Conservation (phyloP, 2,797 vertebrate species). For the Acanthurus lineatus region DNA sequence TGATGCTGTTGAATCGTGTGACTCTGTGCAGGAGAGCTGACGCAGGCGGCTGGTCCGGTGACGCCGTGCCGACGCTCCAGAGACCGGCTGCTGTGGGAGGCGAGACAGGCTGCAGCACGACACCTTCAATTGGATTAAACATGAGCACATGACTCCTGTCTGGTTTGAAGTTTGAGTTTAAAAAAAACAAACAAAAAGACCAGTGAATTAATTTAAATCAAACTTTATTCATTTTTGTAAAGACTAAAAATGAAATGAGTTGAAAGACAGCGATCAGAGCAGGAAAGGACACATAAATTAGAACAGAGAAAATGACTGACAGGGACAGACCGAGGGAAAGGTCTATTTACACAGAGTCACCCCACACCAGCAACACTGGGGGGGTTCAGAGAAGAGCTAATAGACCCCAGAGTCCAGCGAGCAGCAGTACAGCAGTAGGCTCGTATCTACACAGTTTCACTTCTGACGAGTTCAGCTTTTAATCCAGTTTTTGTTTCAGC, state of each 20-base stretch:
- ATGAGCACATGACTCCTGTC: neutral
- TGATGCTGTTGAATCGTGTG: neutral
- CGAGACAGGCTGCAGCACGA: neutral
- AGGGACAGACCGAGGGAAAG: conserved; percentile 21
- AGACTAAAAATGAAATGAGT: conserved; percentile 59
- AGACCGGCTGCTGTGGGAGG: conserved; percentile 51
- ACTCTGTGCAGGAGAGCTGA: conserved; percentile 58
- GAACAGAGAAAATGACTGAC: conserved; percentile 25
- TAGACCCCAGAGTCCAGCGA: conserved; percentile 53
- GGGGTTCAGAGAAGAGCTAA: conserved; percentile 29
- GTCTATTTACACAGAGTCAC: conserved; percentile 58
- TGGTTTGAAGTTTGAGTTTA: neutral
- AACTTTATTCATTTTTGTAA: conserved; percentile 77
- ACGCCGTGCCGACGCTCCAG: conserved; percentile 37
- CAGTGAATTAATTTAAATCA: conserved; percentile 62
- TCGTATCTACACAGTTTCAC: conserved; percentile 35
- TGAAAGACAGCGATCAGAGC: conserved; percentile 51
- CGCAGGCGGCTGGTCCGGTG: neutral
- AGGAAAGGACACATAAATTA: conserved; percentile 63
- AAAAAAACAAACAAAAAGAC: no score
- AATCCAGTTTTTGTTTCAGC: conserved; percentile 80
- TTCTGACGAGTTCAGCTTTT: conserved; percentile 50
- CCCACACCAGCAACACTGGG: conserved; percentile 17
- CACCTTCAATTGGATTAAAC: no score
- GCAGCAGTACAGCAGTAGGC: conserved; percentile 72